A percentile compares a stretch with the other conserved stretches of the same genome.
Conservation (phyloP, 2,113 vertebrate genomes). For the Sigmodon hispidus region DNA sequence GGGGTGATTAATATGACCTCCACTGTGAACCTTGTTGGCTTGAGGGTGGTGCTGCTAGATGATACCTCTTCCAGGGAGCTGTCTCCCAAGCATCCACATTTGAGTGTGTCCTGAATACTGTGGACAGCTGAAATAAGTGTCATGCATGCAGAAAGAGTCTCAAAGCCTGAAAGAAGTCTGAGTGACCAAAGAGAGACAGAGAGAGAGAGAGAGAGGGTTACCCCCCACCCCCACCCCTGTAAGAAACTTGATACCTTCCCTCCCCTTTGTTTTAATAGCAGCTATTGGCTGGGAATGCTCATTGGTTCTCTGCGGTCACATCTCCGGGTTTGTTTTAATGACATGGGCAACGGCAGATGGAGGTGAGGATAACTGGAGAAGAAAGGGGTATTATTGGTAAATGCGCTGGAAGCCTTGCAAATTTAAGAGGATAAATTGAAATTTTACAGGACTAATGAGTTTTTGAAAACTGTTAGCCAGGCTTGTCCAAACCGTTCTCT, state of each 20-base stretch:
- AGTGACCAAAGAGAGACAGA: background rate
- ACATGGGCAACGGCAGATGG: background rate
- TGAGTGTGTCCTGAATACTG: accelerated
- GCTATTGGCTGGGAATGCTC: background rate
- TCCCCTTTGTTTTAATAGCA: background rate
- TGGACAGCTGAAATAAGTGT: no score
- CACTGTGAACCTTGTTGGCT: accelerated
- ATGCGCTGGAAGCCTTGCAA: slow-evolving; percentile 53
- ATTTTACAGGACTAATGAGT: slow-evolving; percentile 79
- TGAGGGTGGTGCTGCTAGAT: accelerated
- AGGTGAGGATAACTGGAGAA: slow-evolving; percentile 56
- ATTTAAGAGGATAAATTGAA: slow-evolving; percentile 73
- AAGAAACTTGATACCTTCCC: background rate
- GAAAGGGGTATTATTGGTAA: slow-evolving; percentile 67
- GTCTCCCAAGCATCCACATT: accelerated
- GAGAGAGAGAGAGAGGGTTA: background rate
- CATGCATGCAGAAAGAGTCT: background rate
- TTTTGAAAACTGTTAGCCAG: slow-evolving; percentile 74
- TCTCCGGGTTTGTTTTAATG: background rate
- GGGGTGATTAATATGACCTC: background rate
- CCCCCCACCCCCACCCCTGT: background rate
- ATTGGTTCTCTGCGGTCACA: background rate
- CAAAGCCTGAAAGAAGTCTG: background rate
- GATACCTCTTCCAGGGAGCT: background rate
- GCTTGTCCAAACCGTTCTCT: slow-evolving; percentile 76